Percentiles rank a stretch among this genome's conserved stretches.
Conservation (phyloP, 1,140 invertebrate genomes). For the Druon quercuslanigerum region DNA sequence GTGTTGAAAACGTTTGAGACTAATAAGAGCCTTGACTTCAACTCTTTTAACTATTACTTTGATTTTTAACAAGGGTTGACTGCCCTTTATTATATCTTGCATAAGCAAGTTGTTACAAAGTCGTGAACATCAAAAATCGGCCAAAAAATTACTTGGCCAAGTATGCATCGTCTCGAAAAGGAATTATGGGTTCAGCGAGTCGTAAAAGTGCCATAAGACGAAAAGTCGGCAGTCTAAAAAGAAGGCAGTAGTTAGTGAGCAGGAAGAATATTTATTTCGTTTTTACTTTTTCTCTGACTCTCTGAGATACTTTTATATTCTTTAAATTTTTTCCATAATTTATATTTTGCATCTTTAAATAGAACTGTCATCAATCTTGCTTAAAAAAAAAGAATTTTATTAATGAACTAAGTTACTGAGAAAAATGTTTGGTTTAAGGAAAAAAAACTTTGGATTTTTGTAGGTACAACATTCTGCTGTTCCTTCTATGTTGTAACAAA, state of each 20-base stretch:
- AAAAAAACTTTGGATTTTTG: too few relatives aligned
- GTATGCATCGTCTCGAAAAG: neutral
- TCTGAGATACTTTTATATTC: too few relatives aligned
- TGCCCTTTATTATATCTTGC: neutral
- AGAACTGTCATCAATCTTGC: too few relatives aligned
- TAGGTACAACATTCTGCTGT: too few relatives aligned
- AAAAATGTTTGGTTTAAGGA: too few relatives aligned
- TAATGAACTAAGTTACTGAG: too few relatives aligned
- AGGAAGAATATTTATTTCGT: neutral
- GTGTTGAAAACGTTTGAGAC: too few relatives aligned
- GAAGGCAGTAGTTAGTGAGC: neutral
- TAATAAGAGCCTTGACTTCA: neutral
- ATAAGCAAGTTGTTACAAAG: neutral
- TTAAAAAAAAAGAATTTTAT: too few relatives aligned
- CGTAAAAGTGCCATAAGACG: constrained; percentile 9
- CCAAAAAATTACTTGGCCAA: neutral
- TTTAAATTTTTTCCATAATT: too few relatives aligned
- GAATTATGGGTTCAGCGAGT: neutral
- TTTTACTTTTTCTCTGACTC: neutral
- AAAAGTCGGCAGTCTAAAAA: neutral
- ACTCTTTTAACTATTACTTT: too few relatives aligned
- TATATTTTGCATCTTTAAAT: too few relatives aligned
- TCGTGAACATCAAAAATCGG: constrained; percentile 1
- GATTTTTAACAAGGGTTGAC: neutral
- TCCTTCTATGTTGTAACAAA: too few relatives aligned